These are phyloP conservation scores for Cephalotes varians DNA, from an alignment of 2,888 invertebrate species.

Conservation along the genomic window DNA sequence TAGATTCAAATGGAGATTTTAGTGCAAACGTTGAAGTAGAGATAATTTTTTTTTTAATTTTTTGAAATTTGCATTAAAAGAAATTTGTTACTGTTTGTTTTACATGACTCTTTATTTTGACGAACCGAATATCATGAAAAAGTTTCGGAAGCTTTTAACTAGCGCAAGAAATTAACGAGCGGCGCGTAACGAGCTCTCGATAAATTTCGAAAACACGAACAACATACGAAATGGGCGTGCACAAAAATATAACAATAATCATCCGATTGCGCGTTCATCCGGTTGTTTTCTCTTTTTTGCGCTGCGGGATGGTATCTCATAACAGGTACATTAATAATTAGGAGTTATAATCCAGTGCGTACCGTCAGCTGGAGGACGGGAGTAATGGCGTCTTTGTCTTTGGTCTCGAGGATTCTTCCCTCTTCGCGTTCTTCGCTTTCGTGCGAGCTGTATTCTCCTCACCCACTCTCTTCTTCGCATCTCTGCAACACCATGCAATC, in stretches of 20 bases:
- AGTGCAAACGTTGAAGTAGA: neutral
- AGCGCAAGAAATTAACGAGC: constrained; percentile 14
- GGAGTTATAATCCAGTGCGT: constrained; percentile 56
- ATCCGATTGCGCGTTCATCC: neutral
- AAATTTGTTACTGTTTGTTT: neutral
- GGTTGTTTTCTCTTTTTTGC: neutral
- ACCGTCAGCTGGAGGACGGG: constrained; percentile 66
- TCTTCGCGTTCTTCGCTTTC: constrained; percentile 49
- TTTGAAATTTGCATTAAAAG: neutral
- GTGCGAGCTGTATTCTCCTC: constrained; percentile 25
- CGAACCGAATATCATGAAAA: neutral
- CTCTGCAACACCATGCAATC: constrained; percentile 40
- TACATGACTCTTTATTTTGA: neutral
- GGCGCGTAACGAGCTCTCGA: neutral
- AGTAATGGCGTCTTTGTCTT: constrained; percentile 67
- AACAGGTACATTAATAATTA: constrained; percentile 59
- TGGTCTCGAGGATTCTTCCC: constrained; percentile 49
- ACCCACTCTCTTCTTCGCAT: constrained; percentile 49
- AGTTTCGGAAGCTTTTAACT: neutral
- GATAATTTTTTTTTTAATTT: too few species aligned
- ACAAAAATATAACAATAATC: neutral
- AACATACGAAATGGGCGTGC: neutral
- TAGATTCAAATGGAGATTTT: neutral
- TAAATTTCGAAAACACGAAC: neutral
- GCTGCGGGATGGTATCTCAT: constrained; percentile 7